Base-by-base conservation (phyloP, 2,113 vertebrate species). In the Pluvialis apricaria region DNA sequence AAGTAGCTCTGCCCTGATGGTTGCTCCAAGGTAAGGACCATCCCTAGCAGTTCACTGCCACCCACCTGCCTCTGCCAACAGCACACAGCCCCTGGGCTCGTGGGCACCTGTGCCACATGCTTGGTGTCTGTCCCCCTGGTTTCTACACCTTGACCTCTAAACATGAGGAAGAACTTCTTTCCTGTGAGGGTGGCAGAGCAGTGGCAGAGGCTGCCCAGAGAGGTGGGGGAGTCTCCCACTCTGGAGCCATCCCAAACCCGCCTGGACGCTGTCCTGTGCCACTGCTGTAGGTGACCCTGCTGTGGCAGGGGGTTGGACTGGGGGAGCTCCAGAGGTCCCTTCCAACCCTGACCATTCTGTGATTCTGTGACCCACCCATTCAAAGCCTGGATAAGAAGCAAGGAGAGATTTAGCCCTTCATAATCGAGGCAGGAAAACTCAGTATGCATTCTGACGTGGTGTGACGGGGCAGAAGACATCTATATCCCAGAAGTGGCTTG, bases 31-130 rank as follows among this genome's bases (percentile, higher is more conserved):
- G 44, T 34, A 70, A 62, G 36, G 28, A 44, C 28, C 17, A 18
- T 79, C 17, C 34, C 32, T 38, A 55, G 47, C 13, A 62, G 45
- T 5, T 55, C 51, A 20, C 8, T 65, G 57, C 17, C 55, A 57
- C 31, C 52, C 57, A 44, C 32, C 24, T 61, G 36, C 34, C 60
- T 44, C 18, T 65, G 45, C 29, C 2, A 3, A 5, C 19, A 65
- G 29, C 31, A 3, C 4, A 17, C 34, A 20, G 5, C 4, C 65
- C 51, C 10, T 9, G 32, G 22, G 28, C 25, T 55, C 2, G 1
- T 0, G 21, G 60, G 15, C 16, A 8, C 13, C 24, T 28, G 34
- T n/a, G 38, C 19, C 25, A 8, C 1, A 0, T 12, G 31, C 25
- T 57, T 1, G 0, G 24, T 54, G 25, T 36, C 47, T 49, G 29